These are phyloP conservation scores for Tretioscincus oriximinensis DNA, from an alignment of 2,113 vertebrate genomes.

Conservation along the genomic window DNA sequence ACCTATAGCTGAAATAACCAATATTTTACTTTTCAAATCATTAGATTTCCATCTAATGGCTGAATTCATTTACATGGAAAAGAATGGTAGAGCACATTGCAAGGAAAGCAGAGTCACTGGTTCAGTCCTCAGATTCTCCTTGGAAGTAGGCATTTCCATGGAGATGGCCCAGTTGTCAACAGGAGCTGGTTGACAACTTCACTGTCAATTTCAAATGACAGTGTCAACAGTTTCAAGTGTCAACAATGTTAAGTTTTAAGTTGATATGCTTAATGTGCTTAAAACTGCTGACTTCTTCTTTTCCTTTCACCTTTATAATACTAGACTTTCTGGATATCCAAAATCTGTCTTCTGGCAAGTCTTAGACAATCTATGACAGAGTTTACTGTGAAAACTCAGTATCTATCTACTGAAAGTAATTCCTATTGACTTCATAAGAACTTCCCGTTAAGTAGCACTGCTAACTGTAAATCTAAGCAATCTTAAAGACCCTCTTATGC, in stretches of 20 bases:
- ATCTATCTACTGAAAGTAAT: neutral
- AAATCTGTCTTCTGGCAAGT: slow-evolving; percentile 30
- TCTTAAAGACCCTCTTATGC: no score
- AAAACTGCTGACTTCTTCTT: neutral
- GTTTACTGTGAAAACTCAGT: neutral
- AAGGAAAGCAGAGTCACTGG: no score
- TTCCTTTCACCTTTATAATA: neutral
- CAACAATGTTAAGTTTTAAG: neutral
- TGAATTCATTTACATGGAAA: neutral
- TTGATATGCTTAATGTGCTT: neutral
- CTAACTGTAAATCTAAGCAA: no score
- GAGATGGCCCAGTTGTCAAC: no score
- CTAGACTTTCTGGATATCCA: slow-evolving; percentile 32
- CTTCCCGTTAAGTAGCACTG: no score
- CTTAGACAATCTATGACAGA: slow-evolving; percentile 9
- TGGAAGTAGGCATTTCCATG: no score
- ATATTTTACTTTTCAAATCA: neutral
- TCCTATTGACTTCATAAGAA: neutral
- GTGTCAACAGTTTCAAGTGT: neutral
- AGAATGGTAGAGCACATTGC: no score
- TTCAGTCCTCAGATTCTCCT: no score
- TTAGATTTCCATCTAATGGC: neutral
- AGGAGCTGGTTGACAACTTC: no score
- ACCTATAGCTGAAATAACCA: neutral
- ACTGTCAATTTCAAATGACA: neutral